A percentile compares a stretch with the other conserved stretches of the same genome.
Conservation (phyloP, 2,113 vertebrate genomes). For the Salvator merianae region DNA sequence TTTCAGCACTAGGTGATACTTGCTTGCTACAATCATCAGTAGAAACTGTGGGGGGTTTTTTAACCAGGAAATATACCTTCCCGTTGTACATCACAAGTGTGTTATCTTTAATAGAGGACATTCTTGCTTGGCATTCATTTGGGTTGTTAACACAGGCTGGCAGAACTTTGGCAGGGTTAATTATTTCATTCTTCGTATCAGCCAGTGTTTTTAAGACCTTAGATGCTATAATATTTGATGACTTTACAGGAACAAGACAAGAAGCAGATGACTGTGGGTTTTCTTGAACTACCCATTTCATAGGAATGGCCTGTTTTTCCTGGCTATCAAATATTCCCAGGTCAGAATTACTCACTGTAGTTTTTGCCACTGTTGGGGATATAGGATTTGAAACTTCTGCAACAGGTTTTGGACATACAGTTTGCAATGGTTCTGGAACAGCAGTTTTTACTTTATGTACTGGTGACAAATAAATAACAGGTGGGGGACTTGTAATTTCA, state of each 20-base stretch:
- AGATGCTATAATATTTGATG: constrained; percentile 75
- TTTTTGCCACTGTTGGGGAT: constrained; percentile 49
- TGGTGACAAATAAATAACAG: constrained; percentile 80
- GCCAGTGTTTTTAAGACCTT: constrained; percentile 77
- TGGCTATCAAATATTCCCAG: constrained; percentile 52
- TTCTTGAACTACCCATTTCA: constrained; percentile 87
- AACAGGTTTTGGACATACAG: constrained; percentile 49
- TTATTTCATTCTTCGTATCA: constrained; percentile 56
- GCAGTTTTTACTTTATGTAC: constrained; percentile 78
- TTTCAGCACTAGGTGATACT: constrained; percentile 54
- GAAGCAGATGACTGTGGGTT: constrained; percentile 51
- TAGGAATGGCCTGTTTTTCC: constrained; percentile 67
- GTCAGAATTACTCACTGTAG: constrained; percentile 13
- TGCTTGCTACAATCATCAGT: constrained; percentile 53
- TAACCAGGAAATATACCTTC: constrained; percentile 83
- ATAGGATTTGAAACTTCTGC: constrained; percentile 50
- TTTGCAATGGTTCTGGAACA: constrained; percentile 48
- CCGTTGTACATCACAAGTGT: constrained; percentile 85
- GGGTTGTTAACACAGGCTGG: constrained; percentile 37
- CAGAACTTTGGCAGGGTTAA: constrained; percentile 51
- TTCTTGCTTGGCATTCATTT: constrained; percentile 57
- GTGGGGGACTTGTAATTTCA: constrained; percentile 59
- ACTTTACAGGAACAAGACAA: constrained; percentile 75
- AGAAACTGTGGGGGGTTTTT: constrained; percentile 69
- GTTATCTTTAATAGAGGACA: constrained; percentile 75